Base-by-base conservation (phyloP, 2,797 vertebrate genomes). In the Clarias fuscus region DNA sequence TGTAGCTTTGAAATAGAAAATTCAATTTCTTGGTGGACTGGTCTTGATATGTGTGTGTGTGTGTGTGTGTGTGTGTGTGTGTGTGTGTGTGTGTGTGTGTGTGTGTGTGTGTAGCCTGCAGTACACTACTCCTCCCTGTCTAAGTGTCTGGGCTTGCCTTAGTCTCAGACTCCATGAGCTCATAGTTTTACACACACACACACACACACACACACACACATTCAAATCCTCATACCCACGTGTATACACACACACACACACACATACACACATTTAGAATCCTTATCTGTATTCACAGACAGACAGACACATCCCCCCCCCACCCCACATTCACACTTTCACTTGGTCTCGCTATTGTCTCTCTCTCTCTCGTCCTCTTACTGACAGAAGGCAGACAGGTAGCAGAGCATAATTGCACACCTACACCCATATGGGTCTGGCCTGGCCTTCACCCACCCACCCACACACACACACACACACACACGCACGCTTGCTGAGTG, bases 321-420 rank as follows among this genome's bases (percentile, higher is more conserved):
- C 2, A 1, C 33, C 33, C 33, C 18, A 72, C 5, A 22, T 3
- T 4, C 70, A 24, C 1, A 68, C 27, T 15, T 3, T 59, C 15
- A 59, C 62, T 37, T 24, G 24, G 14, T 53, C 24, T 48, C 72
- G 24, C 22, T 73, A 24, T 73, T 73, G 71, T 73, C 71, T 14
- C 71, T 73, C 71, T 24, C 40, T 75, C 43, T 48, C 72, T 75
- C 24, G 1, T 1, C n/a, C 43, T 20, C 68, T 71, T 10, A 71
- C 20, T 72, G 70, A 72, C 20, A 43, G 37, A 24, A 72, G 37
- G 37, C 88, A 88, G 89, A 87, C 90, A 89, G 88, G 90, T 91
- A 91, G 58, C 83, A 77, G 83, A 10, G 24, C 80, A 90, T 90
- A 89, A 90, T 86, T 89, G 84, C 76, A 84, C 73, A 75, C 72